A percentile compares a stretch with the other conserved stretches of the same genome.
Conservation (phyloP, 2,888 invertebrate genomes). For the Beris chalybata region DNA sequence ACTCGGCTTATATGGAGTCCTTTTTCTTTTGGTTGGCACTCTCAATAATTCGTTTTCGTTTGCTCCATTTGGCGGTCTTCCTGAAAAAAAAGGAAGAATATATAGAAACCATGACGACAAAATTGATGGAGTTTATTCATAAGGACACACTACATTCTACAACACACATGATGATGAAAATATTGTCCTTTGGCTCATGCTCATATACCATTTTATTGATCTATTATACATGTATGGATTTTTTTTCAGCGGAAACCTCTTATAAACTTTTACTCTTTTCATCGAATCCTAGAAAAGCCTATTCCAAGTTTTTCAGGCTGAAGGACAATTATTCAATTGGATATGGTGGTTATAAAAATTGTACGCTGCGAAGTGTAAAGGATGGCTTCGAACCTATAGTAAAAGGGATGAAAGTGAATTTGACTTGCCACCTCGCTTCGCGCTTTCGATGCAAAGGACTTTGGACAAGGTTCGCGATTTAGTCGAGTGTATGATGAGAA, state of each 20-base stretch:
- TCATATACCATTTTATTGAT: too few relatives aligned
- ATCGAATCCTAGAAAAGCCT: too few relatives aligned
- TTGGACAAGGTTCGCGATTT: too few relatives aligned
- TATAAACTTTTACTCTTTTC: too few relatives aligned
- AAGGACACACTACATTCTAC: not conserved
- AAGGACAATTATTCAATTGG: too few relatives aligned
- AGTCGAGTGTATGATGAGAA: too few relatives aligned
- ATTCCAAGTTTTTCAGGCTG: too few relatives aligned
- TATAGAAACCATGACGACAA: not conserved
- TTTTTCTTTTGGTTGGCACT: not conserved
- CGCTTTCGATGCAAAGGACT: not conserved
- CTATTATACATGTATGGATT: too few relatives aligned
- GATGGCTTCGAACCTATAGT: not conserved
- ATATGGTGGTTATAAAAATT: too few relatives aligned
- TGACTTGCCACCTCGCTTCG: not conserved
- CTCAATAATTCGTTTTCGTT: conserved; percentile 25
- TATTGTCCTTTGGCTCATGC: too few relatives aligned
- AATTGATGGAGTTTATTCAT: conserved; percentile 8
- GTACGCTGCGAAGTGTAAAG: not conserved
- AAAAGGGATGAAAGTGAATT: conserved; percentile 5
- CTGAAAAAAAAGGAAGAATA: conserved; percentile 1
- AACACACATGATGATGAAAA: too few relatives aligned
- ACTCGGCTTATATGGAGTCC: not conserved
- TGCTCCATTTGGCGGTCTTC: conserved; percentile 18
- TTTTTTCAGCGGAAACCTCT: too few relatives aligned